A percentile compares a stretch with the other conserved stretches of the same genome.
phyloP scores from a whole-genome alignment of 2,888 invertebrate genomes.

The Pinctada fucata region DNA sequence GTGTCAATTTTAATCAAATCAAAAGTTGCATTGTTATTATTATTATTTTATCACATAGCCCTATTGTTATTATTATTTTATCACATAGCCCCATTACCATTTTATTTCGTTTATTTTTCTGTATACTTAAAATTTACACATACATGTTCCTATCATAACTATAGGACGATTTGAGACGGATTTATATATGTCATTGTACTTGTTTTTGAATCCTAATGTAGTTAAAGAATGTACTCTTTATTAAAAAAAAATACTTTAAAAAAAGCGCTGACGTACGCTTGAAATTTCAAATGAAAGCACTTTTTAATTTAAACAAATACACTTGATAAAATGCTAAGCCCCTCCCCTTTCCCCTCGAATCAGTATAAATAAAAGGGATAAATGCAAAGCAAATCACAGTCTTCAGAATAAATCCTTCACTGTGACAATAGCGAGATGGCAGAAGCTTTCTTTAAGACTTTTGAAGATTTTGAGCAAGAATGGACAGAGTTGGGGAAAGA shows the following conservation, averaged over 20 bases:
- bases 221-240: no score
- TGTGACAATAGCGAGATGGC: slow-evolving; percentile 3
- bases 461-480: slow-evolving; percentile 5
- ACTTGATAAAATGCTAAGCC: slow-evolving; percentile 1
- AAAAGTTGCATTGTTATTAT: no score
- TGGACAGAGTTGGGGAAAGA: slow-evolving; percentile 11
- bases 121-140: no score
- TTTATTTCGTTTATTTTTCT: no score
- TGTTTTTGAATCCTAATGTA: no score
- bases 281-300: no score
- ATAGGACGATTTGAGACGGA: no score
- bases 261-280: background rate
- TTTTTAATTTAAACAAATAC: slow-evolving; percentile 3
- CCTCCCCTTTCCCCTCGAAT: background rate
- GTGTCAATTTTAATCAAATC: background rate
- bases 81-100: no score
- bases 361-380: slow-evolving; percentile 3
- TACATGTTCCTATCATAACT: no score
- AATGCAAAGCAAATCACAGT: slow-evolving; percentile 1
- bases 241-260: background rate
- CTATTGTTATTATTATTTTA: no score
- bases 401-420: background rate
- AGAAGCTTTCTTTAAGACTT: slow-evolving; percentile 4
- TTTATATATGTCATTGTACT: no score
- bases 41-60: no score